A percentile compares a stretch with the other conserved stretches of the same genome.
phyloP scores from a whole-genome alignment of 2,113 vertebrate genomes.

The Nipponia nippon region DNA sequence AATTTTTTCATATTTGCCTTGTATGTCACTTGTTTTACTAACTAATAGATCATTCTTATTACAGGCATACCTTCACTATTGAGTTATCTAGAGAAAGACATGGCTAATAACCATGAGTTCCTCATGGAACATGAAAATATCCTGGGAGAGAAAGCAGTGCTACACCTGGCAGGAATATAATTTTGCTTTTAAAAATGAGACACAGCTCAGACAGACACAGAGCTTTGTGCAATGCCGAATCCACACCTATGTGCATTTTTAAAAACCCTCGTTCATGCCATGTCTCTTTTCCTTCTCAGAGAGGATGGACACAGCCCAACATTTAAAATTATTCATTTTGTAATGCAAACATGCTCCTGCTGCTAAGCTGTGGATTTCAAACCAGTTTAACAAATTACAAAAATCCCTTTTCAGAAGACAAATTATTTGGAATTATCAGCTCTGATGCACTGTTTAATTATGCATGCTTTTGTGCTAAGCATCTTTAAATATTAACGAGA shows the following conservation, averaged over 20 bases:
- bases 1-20: slow-evolving; percentile 31
- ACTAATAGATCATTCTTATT: slow-evolving; percentile 26
- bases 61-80: not conserved
- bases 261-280: not conserved
- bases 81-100: not conserved
- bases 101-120: not conserved
- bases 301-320: not conserved
- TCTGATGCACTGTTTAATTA: slow-evolving; percentile 72
- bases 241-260: not conserved
- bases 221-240: not conserved
- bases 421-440: slow-evolving; percentile 69
- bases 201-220: not conserved
- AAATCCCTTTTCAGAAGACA: slow-evolving; percentile 70
- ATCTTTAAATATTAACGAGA: slow-evolving; percentile 75
- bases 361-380: slow-evolving; percentile 58
- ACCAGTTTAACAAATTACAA: slow-evolving; percentile 72
- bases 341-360: slow-evolving; percentile 44
- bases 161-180: not conserved
- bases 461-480: slow-evolving; percentile 72
- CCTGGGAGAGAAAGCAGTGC: not conserved
- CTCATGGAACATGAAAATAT: not conserved
- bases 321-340: slow-evolving; percentile 64
- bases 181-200: not conserved
- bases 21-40: not conserved
- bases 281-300: not conserved